These are phyloP conservation scores for Trachymyrmex cornetzi DNA, from an alignment of 1,140 invertebrate genomes.

Conservation along the genomic window DNA sequence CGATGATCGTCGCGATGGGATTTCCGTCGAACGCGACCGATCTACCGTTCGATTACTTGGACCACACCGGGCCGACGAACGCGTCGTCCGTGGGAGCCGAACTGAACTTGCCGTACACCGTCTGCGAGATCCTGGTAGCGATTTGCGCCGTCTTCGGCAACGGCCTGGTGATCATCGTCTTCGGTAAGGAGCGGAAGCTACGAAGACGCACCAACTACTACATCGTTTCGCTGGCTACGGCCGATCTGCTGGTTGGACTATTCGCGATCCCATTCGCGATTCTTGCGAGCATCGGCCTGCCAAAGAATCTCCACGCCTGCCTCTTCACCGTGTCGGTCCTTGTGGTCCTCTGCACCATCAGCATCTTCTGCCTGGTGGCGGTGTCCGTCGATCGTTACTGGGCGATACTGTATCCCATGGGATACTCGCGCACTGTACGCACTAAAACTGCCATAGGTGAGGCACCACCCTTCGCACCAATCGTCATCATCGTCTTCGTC, in stretches of 20 bases:
- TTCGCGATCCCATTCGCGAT: conserved; percentile 95
- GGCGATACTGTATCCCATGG: conserved; percentile 96
- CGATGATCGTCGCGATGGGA: conserved; percentile 69
- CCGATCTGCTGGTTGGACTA: conserved; percentile 93
- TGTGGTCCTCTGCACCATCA: conserved; percentile 95
- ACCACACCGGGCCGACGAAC: conserved; percentile 58
- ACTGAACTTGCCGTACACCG: conserved; percentile 90
- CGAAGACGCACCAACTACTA: conserved; percentile 96
- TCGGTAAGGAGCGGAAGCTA: conserved; percentile 91
- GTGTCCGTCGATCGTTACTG: conserved; percentile 97
- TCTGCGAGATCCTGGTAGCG: conserved; percentile 93
- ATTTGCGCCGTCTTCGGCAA: conserved; percentile 94
- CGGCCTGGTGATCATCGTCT: conserved; percentile 94
- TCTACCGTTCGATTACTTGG: conserved; percentile 61
- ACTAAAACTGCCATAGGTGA: conserved; percentile 94
- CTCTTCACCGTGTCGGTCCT: conserved; percentile 95
- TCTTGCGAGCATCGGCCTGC: conserved; percentile 91
- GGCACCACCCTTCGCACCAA: conserved; percentile 70
- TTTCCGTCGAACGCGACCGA: conserved; percentile 71
- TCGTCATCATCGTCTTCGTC: not conserved
- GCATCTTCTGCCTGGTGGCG: conserved; percentile 96
- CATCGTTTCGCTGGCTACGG: conserved; percentile 94
- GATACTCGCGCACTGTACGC: conserved; percentile 94
- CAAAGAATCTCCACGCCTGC: conserved; percentile 93
- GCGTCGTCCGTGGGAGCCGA: conserved; percentile 64